Conservation (phyloP, 2,797 vertebrate genomes). For the Poecilia picta region DNA sequence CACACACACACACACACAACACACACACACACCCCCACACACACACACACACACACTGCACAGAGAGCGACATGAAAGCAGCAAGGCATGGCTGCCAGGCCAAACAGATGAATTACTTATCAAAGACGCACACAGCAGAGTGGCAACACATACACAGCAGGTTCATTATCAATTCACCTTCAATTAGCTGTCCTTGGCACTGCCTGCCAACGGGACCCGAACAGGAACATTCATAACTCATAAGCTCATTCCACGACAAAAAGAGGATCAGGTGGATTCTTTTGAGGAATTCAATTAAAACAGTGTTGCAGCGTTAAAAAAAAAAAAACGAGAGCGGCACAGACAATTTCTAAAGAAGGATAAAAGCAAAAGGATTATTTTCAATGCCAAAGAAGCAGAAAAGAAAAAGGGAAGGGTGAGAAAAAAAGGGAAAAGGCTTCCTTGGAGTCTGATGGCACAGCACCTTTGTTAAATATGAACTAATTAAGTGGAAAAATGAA, state of each 20-base stretch:
- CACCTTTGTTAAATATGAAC: slow-evolving; percentile 82
- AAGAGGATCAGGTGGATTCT: slow-evolving; percentile 60
- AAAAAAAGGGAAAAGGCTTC: slow-evolving; percentile 27
- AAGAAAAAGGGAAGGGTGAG: slow-evolving; percentile 2
- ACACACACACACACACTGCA: not conserved
- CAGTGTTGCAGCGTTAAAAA: slow-evolving; percentile 16
- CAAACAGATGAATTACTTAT: slow-evolving; percentile 80
- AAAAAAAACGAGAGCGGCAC: not conserved
- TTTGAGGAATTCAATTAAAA: slow-evolving; percentile 70
- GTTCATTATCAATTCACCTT: slow-evolving; percentile 76
- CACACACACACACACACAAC: slow-evolving; percentile 20
- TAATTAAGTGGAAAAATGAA: slow-evolving; percentile 82
- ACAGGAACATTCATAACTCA: slow-evolving; percentile 38
- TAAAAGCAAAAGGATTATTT: slow-evolving; percentile 69
- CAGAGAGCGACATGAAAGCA: slow-evolving; percentile 71
- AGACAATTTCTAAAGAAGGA: slow-evolving; percentile 41
- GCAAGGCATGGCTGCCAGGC: slow-evolving; percentile 70
- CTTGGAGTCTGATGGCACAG: slow-evolving; percentile 70
- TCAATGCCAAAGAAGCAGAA: slow-evolving; percentile 55
- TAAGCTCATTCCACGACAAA: slow-evolving; percentile 32
- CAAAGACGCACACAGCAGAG: slow-evolving; percentile 65
- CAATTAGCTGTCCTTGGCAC: slow-evolving; percentile 71
- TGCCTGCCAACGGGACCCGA: slow-evolving; percentile 51
- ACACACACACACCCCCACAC: slow-evolving; percentile 27
- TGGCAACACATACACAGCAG: slow-evolving; percentile 62